Base-by-base conservation (phyloP, 2,888 invertebrate genomes). In the Drosophila fulvimacula region DNA sequence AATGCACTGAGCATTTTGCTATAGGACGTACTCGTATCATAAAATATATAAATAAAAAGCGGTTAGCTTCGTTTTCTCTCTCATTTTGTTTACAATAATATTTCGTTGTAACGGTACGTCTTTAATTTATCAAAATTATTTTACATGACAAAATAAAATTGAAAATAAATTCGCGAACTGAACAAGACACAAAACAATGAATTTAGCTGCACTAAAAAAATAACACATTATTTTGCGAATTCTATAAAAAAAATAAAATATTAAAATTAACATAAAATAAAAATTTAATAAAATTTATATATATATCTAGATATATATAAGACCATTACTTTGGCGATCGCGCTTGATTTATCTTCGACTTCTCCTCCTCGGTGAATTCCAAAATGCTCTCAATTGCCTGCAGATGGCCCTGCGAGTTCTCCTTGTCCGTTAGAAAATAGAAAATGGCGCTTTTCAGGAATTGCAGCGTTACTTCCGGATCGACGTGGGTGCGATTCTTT, bases 391-490 rank as follows among this genome's bases (percentile, higher is more conserved):
- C 97, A 79, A 98, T 98, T 57, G 97, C 98, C 82, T 92, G 92
- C 68, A 98, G 94, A 91, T 98, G 98, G 17, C 97, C 97, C 85
- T 96, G 96, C 61, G 96, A 96, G 90, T 97, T 97, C 91, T 98
- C 97, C 81, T 95, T 96, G 91, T 98, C 97, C 3, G 97, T 96
- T 66, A 98, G 94, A 93, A 97, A 98, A 92, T 98, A 98, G 92
- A 97, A 98, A 88, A 98, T 95, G 59, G 98, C 98, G 71, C 98
- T 98, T 93, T 97, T 98, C 73, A 98, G 94, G 93, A 98, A 98
- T 92, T 97, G 97, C 89, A 98, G 93, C 21, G 97, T 97, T 78
- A 98, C 96, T 93, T 97, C 97, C n/a, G 98, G 97, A 93, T 98
- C 97, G 64, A 96, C 95, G 81, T 94, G 94, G 79, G 94, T 94